Base-by-base conservation (phyloP, 2,113 vertebrate species). In the Tychaedon coryphoeus region DNA sequence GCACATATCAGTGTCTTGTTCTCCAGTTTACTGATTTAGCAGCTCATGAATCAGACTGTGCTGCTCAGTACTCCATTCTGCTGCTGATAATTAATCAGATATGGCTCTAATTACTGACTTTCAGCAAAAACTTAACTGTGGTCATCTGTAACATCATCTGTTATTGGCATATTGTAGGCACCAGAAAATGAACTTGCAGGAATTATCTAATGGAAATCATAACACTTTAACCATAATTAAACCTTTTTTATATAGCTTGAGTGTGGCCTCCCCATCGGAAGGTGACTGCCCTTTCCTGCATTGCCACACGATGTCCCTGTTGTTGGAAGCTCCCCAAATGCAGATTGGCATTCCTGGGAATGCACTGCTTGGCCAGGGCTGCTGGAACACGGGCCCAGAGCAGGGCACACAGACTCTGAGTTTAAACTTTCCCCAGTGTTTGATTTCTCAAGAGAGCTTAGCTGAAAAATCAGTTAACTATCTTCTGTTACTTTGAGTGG, bases 41-140 rank as follows among this genome's bases (percentile, higher is more conserved):
- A 95, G 97, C 90, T 97, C 92, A 72, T 94, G 96, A 89, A 95
- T 94, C 95, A 97, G 96, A 94, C 88, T 97, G 94, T 90, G 66
- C 61, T 24, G 43, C 94, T 97, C 96, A 98, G 96, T 95, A 95
- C 80, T 95, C 88, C 72, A 6, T 18, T 82, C 65, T 88, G 81
- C 81, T 96, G 93, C 91, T 96, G 92, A 80, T 97, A 97, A 96
- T 98, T 97, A 95, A 96, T 98, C 95, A 97, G 96, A 84, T 96
- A 96, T 47, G 77, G 84, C 66, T 95, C 84, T 90, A 95, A 96
- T 97, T 95, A 96, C 91, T 92, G 88, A 81, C 64, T 95, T 97
- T 94, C 87, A 96, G 95, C 95, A 96, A 90, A 90, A 96, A 96
- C 73, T 95, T 96, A 69, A 90, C 81, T 87, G 86, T 95, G 97